Percentiles rank a stretch among this genome's conserved stretches.
Conservation (phyloP, 2,888 invertebrate species). For the Mermis nigrescens region DNA sequence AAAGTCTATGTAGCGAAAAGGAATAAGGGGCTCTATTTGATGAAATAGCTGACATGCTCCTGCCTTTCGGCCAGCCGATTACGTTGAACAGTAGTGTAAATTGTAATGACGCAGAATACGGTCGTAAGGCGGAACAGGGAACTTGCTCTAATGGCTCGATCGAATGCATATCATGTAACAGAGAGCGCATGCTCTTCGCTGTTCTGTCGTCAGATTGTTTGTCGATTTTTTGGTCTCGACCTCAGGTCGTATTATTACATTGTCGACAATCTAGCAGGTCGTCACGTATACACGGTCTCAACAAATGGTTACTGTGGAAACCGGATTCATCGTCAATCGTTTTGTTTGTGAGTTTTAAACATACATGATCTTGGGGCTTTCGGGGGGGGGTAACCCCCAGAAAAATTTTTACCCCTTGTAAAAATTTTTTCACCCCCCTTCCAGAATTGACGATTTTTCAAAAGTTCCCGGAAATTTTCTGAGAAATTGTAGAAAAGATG, state of each 20-base stretch:
- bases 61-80: not conserved
- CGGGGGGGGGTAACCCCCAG: no score
- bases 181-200: not conserved
- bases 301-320: not conserved
- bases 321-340: not conserved
- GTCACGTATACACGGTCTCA: not conserved
- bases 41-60: no score
- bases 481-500: no score
- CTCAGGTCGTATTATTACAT: not conserved
- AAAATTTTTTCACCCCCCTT: no score
- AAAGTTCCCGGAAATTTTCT: no score
- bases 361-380: not conserved
- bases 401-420: no score
- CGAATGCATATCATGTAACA: not conserved
- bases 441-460: no score
- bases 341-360: not conserved
- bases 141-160: not conserved
- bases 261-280: not conserved
- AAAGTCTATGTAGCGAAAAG: no score
- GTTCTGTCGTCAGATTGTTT: not conserved
- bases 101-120: no score
- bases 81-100: no score
- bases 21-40: no score
- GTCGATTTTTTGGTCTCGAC: constrained; percentile 1
- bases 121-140: not conserved